A percentile compares a stretch with the other conserved stretches of the same genome.
These are phyloP conservation scores for Cerceris ruficornis DNA, from an alignment of 2,888 invertebrate species.

Conservation along the genomic window DNA sequence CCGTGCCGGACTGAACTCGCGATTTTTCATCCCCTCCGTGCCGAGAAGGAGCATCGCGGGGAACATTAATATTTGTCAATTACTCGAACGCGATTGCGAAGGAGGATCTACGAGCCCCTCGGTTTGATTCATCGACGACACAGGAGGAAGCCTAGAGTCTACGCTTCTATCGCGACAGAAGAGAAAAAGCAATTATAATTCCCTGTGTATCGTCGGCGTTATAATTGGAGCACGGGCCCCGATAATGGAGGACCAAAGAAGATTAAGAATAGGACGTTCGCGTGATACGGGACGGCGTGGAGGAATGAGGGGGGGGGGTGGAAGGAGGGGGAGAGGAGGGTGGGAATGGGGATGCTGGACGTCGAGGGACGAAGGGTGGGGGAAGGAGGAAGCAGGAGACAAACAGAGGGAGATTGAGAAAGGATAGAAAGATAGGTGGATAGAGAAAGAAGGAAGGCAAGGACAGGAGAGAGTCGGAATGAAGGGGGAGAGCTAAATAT, in stretches of 20 bases:
- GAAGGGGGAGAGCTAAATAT: slow-evolving; percentile 14
- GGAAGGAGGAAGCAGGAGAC: neutral
- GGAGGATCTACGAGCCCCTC: neutral
- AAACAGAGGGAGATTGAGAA: slow-evolving; percentile 25
- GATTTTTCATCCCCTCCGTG: slow-evolving; percentile 27
- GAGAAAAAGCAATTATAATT: slow-evolving; percentile 78
- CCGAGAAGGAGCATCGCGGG: slow-evolving; percentile 21
- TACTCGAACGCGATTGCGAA: slow-evolving; percentile 27
- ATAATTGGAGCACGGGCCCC: slow-evolving; percentile 78
- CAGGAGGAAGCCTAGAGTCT: slow-evolving; percentile 24
- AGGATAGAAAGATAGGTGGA: neutral
- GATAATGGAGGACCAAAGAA: slow-evolving; percentile 80
- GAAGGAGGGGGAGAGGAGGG: slow-evolving; percentile 27
- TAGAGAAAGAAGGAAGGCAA: slow-evolving; percentile 14
- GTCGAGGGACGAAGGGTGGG: slow-evolving; percentile 4
- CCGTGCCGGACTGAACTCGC: neutral
- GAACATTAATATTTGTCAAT: slow-evolving; percentile 65
- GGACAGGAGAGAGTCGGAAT: slow-evolving; percentile 16
- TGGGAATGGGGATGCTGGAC: slow-evolving; percentile 21
- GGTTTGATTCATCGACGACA: slow-evolving; percentile 41
- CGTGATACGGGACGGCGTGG: slow-evolving; percentile 35
- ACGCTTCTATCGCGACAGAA: slow-evolving; percentile 32
- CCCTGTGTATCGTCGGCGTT: slow-evolving; percentile 74
- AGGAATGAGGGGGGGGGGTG: slow-evolving; percentile 27
- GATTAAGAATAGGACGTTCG: slow-evolving; percentile 78